phyloP scores from a whole-genome alignment of 2,888 invertebrate genomes.

The Callyntrura sp. region DNA sequence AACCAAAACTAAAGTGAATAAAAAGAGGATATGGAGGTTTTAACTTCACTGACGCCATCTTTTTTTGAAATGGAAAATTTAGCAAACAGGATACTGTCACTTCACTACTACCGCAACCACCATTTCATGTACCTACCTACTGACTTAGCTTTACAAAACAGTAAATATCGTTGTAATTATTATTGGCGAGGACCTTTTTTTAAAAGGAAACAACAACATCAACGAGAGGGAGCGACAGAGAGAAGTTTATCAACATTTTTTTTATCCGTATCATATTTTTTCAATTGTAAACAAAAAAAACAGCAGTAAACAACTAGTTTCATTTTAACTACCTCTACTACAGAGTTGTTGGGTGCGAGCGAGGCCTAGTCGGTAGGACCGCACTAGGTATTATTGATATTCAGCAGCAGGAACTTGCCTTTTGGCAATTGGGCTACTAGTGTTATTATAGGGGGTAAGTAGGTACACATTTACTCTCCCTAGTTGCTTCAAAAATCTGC shows the following conservation, averaged over 20 bases:
- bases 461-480: not conserved
- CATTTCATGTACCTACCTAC: not conserved
- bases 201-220: conserved; percentile 36
- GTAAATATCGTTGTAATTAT: not conserved
- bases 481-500: conserved; percentile 12
- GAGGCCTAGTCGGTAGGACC: not conserved
- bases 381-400: not conserved
- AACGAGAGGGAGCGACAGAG: conserved; percentile 18
- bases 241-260: conserved; percentile 66
- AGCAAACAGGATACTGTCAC: conserved; percentile 38
- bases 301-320: conserved; percentile 51
- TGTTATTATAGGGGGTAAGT: not conserved
- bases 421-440: conserved; percentile 35
- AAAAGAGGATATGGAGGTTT: not conserved
- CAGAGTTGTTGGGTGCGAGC: not conserved
- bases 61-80: conserved; percentile 42
- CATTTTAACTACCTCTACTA: conserved; percentile 21
- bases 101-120: not conserved
- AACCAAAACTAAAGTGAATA: conserved; percentile 6
- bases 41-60: not conserved
- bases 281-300: conserved; percentile 53
- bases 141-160: not conserved
- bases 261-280: conserved; percentile 18
- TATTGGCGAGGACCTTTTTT: conserved; percentile 42
- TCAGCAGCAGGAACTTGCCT: conserved; percentile 11